Evolutionary conservation across 2,797 vertebrate species (phyloP), one percentile per base, ranked within the genome.

Genomic region (Chelon auratus): DNA sequence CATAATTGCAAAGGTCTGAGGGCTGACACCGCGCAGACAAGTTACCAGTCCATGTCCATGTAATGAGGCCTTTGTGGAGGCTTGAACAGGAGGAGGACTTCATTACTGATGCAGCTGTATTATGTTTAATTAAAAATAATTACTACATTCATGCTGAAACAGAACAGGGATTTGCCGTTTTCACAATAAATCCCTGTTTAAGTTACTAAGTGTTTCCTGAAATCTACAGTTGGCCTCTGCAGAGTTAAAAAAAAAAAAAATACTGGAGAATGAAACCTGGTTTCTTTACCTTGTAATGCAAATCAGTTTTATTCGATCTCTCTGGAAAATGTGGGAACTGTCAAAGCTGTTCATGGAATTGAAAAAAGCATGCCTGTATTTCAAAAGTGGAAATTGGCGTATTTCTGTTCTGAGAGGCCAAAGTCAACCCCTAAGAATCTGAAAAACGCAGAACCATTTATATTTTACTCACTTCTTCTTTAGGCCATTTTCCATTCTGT

Each of bases 1-100:
- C 43, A 15, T 87, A 78, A 85, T 77, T 84, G 47, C 66, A 62
- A 58, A 59, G 61, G 57, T 76, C 72, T 75, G 69, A 72, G 60
- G 47, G 72, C 65, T 55, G 62, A 76, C 62, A 39, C 18, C 14
- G 52, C 18, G 14, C 60, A 77, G 78, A 69, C 69, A 66, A 59
- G 39, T 58, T 62, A 59, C 40, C 22, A 10, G 33, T 68, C 65
- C 69, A 2, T 17, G 48, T 56, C 71, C 53, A 26, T 60, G 59
- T 61, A 42, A 74, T 55, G 47, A 64, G 54, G 62, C 12, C 33
- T 47, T 42, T 62, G 48, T 24, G 56, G 37, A 75, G 51, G 45
- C 30, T 43, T 63, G 36, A 61, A 68, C 51, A 47, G 17, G 4
- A 48, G 56, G 33, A 62, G 4, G 22, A 30, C 47, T 52, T 55